These are phyloP conservation scores for Chamaetylas fuelleborni DNA, from an alignment of 2,113 vertebrate genomes.

Conservation along the genomic window DNA sequence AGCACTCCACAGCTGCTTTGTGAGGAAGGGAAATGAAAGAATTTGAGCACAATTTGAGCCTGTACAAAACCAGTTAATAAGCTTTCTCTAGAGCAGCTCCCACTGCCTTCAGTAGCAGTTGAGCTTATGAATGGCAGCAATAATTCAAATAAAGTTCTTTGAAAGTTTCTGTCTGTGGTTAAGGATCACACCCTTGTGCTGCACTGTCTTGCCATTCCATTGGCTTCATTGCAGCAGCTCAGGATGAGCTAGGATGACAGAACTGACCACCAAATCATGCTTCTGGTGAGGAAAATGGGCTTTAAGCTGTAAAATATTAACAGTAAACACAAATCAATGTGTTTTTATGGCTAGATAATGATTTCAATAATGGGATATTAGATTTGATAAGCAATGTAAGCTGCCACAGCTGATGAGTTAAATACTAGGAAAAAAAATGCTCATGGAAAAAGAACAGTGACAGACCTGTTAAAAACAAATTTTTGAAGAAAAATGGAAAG, in stretches of 20 bases:
- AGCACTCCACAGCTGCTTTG: background rate
- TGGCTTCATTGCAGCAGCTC: background rate
- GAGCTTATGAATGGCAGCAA: background rate
- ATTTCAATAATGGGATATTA: slow-evolving; percentile 29
- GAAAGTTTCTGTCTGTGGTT: background rate
- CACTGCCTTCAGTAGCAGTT: background rate
- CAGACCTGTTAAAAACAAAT: background rate
- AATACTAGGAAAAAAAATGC: background rate
- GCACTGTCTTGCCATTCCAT: background rate
- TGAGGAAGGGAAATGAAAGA: background rate
- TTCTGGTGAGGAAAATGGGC: background rate
- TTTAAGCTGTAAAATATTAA: slow-evolving; percentile 31
- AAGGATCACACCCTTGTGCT: background rate
- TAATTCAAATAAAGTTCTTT: background rate
- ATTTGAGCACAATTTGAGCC: background rate
- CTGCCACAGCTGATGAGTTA: background rate
- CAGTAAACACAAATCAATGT: slow-evolving; percentile 25
- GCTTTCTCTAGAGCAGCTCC: background rate
- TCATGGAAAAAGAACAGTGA: background rate
- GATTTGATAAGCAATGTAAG: slow-evolving; percentile 11
- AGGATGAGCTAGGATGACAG: background rate
- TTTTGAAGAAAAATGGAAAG: background rate
- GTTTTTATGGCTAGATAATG: background rate
- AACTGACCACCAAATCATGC: background rate
- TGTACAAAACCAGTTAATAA: background rate